Evolutionary conservation across 2,113 vertebrate genomes (phyloP), one percentile per base, ranked within the genome.

Genomic region (Mesitornis unicolor): DNA sequence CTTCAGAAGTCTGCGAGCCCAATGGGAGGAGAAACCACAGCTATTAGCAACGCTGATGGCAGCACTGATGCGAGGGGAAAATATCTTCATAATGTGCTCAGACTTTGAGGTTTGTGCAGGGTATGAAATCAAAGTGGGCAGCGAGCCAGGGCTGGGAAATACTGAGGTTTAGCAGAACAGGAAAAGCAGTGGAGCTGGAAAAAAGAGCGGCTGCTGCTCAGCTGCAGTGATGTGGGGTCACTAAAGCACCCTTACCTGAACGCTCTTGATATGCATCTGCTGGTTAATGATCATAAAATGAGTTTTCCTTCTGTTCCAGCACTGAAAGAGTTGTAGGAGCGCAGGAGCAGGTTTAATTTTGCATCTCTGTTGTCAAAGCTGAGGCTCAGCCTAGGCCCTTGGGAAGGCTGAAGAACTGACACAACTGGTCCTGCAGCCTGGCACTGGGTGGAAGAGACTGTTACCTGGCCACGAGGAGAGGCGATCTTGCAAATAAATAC

Each of bases 201-300:
- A 50, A 42, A 31, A 28, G 28, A 22, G 68, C 38, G 31, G 38
- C 50, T 80, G 68, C 11, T 70, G 50, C 38, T 71, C 33, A 59
- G 56, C 65, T 59, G n/a, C 42, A 42, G n/a, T 25, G 35, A 10
- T 25, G 8, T 0, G 0, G 3, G 9, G 38, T 69, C 47, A 47
- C 45, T 28, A 28, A 64, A 76, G 33, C 43, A 17, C 29, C 53
- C 38, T 50, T 33, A 7, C 6, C 51, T 16, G 47, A 48, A 35
- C 0, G 0, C 26, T 60, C 1, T 1, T 22, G 40, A 22, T 67
- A 6, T 0, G 2, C 25, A 47, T 79, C 73, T 54, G 29, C 51
- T 21, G 10, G 35, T 22, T 78, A 48, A 35, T 61, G 67, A 69
- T 35, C n/a, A 24, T 28, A 19, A 53, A 90, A n/a, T 11, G 57